A percentile compares a stretch with the other conserved stretches of the same genome.
Evolutionary conservation across 2,113 vertebrate species (phyloP).

Genomic region (Orcinus orca): DNA sequence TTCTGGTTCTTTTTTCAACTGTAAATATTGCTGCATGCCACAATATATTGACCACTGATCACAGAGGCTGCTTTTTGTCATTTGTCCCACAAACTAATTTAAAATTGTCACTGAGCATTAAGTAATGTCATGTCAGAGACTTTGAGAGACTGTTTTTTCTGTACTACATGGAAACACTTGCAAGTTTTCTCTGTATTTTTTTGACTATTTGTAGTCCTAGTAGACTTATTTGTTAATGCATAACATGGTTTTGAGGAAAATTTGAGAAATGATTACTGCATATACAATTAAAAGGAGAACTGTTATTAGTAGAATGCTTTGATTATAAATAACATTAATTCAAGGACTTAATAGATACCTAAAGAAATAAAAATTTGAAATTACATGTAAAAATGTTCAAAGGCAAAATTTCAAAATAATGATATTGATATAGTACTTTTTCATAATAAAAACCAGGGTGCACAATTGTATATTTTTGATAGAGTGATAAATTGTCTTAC

Average conservation of each 20-base stretch:
- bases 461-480: background rate
- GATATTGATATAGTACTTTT: background rate
- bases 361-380: background rate
- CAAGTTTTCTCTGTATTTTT: background rate
- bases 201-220: background rate
- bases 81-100: background rate
- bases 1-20: background rate
- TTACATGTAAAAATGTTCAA: background rate
- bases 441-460: background rate
- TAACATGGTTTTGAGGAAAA: background rate
- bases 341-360: background rate
- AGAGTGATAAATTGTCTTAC: background rate
- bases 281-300: background rate
- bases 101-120: background rate
- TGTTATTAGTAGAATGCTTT: background rate
- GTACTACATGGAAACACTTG: background rate
- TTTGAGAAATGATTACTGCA: background rate
- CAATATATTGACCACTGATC: background rate
- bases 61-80: background rate
- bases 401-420: background rate
- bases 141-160: background rate
- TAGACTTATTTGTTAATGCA: background rate
- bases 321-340: constrained; percentile 4
- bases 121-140: background rate
- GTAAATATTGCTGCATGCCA: background rate